Percentiles rank a stretch among this genome's conserved stretches.
Conservation (phyloP, 2,888 invertebrate genomes). For the Mythimna ferrago region DNA sequence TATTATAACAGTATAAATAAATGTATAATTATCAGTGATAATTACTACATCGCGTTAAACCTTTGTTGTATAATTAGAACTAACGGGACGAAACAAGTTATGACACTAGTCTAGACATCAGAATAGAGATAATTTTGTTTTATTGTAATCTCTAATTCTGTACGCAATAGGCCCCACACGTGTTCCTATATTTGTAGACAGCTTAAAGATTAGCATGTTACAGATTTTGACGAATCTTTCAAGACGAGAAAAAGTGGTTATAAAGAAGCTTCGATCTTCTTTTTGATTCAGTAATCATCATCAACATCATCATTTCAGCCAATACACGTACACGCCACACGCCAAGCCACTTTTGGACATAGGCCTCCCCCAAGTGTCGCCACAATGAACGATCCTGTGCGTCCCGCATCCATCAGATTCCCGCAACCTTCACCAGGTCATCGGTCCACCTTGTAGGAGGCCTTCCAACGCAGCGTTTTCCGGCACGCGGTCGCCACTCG, state of each 20-base stretch:
- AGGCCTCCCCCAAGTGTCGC: too few relatives aligned
- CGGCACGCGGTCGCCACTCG: too few relatives aligned
- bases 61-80: conserved; percentile 42
- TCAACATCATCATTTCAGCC: too few relatives aligned
- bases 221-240: not conserved
- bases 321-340: too few relatives aligned
- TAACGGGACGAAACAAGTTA: conserved; percentile 40
- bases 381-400: too few relatives aligned
- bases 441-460: too few relatives aligned
- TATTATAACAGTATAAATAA: conserved; percentile 2
- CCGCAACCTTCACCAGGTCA: too few relatives aligned
- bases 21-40: conserved; percentile 17
- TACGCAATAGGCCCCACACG: conserved; percentile 23
- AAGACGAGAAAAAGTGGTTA: not conserved
- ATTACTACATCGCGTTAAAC: conserved; percentile 29
- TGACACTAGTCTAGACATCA: conserved; percentile 40
- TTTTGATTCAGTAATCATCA: too few relatives aligned
- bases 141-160: conserved; percentile 31
- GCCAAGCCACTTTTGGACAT: too few relatives aligned
- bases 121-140: conserved; percentile 41
- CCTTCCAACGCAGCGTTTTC: too few relatives aligned
- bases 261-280: not conserved
- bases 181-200: conserved; percentile 19
- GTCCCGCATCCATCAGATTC: too few relatives aligned
- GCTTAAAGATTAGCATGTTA: not conserved